Evolutionary conservation across 2,797 vertebrate genomes (phyloP).

Genomic region (Danionella dracula): DNA sequence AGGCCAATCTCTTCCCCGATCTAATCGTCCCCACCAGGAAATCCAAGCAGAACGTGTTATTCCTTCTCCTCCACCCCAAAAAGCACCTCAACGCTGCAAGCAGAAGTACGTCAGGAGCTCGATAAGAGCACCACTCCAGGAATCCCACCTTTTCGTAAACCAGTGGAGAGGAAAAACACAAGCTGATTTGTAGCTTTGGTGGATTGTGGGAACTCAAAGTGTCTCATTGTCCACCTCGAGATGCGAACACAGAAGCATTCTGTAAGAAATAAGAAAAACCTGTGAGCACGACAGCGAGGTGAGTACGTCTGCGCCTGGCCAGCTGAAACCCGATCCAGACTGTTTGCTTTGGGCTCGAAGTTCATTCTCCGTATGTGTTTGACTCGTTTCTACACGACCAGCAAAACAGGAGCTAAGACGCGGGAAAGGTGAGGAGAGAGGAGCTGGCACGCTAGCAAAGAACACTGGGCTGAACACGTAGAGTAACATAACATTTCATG

Average conservation of each 20-base stretch:
- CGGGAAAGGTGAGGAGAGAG: neutral
- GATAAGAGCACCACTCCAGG: slow-evolving; percentile 59
- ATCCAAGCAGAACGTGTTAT: slow-evolving; percentile 49
- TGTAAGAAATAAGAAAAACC: neutral
- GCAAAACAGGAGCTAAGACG: neutral
- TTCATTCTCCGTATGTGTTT: neutral
- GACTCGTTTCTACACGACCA: neutral
- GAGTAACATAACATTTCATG: no score
- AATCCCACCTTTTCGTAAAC: slow-evolving; percentile 52
- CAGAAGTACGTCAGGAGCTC: slow-evolving; percentile 47
- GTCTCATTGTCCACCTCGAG: neutral
- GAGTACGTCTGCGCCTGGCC: neutral
- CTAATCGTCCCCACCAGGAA: slow-evolving; percentile 53
- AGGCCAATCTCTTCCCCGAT: slow-evolving; percentile 41
- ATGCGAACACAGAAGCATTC: neutral
- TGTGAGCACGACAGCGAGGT: no score
- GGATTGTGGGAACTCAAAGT: slow-evolving; percentile 24
- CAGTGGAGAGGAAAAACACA: slow-evolving; percentile 15
- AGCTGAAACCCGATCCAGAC: slow-evolving; percentile 5
- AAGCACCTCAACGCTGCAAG: slow-evolving; percentile 47
- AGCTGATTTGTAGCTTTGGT: slow-evolving; percentile 47
- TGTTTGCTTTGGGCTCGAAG: slow-evolving; percentile 4
- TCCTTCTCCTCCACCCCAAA: slow-evolving; percentile 44
- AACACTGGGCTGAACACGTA: neutral
- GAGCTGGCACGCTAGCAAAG: neutral